Conservation (phyloP, 2,797 vertebrate genomes). For the Liparis tanakae region DNA sequence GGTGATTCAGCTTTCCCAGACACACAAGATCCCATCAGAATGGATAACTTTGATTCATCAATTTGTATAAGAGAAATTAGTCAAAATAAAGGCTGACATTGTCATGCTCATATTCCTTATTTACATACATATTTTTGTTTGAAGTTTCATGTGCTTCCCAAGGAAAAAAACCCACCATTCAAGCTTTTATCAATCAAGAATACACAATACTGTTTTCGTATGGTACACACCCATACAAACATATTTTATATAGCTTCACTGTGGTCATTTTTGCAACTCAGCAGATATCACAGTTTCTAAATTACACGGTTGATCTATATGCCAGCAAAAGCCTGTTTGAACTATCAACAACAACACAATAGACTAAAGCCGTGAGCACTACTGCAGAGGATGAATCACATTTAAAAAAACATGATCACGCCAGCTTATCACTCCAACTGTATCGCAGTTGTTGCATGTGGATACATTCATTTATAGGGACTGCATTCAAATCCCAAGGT, state of each 20-base stretch:
- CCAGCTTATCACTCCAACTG: constrained; percentile 14
- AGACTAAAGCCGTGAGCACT: constrained; percentile 23
- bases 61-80: neutral
- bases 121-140: constrained; percentile 1
- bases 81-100: neutral
- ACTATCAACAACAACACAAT: neutral
- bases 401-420: constrained; percentile 12
- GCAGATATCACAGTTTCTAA: constrained; percentile 32
- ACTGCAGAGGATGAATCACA: constrained; percentile 25
- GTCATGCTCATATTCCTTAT: neutral
- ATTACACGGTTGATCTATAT: constrained; percentile 13
- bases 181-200: constrained; percentile 6
- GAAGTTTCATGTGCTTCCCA: constrained; percentile 1
- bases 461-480: constrained; percentile 35
- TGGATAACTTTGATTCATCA: constrained; percentile 15
- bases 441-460: constrained; percentile 1
- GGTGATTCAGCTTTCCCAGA: neutral
- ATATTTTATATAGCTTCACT: constrained; percentile 24
- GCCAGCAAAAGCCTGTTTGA: constrained; percentile 3
- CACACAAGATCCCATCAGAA: constrained; percentile 4
- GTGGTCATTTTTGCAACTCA: constrained; percentile 16
- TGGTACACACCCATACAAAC: constrained; percentile 27
- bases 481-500: constrained; percentile 32
- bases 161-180: neutral
- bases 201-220: constrained; percentile 20